Evolutionary conservation across 2,888 invertebrate species (phyloP).

Genomic region (Allacma fusca): DNA sequence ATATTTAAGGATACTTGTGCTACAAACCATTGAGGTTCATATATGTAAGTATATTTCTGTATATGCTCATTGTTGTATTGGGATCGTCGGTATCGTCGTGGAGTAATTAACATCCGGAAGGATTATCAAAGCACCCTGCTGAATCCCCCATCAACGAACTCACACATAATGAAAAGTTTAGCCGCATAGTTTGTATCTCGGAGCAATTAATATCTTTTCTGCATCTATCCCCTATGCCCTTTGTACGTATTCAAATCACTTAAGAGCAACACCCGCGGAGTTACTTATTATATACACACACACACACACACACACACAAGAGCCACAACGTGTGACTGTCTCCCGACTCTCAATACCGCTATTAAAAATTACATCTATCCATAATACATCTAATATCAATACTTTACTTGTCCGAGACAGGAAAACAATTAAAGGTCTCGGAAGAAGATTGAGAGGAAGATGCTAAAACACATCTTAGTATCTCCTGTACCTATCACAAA

Average conservation of each 20-base stretch:
- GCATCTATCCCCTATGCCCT: constrained; percentile 7
- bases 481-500: neutral
- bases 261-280: neutral
- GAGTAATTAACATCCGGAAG: constrained; percentile 27
- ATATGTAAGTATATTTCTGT: neutral
- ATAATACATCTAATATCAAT: neutral
- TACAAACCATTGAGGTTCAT: neutral
- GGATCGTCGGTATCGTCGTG: neutral
- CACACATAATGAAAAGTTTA: constrained; percentile 21
- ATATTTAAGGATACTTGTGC: neutral
- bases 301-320: neutral
- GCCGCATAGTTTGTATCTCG: constrained; percentile 17
- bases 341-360: neutral
- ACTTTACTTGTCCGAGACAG: neutral
- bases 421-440: neutral
- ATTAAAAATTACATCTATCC: neutral
- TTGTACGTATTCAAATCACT: constrained; percentile 10
- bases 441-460: neutral
- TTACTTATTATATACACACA: neutral
- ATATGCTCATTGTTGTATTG: neutral
- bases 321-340: neutral
- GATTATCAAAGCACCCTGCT: constrained; percentile 28
- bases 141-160: constrained; percentile 26
- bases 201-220: constrained; percentile 31
- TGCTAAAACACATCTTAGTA: neutral